These are phyloP conservation scores for Platycnemis pennipes DNA, from an alignment of 2,888 invertebrate species.

Conservation along the genomic window DNA sequence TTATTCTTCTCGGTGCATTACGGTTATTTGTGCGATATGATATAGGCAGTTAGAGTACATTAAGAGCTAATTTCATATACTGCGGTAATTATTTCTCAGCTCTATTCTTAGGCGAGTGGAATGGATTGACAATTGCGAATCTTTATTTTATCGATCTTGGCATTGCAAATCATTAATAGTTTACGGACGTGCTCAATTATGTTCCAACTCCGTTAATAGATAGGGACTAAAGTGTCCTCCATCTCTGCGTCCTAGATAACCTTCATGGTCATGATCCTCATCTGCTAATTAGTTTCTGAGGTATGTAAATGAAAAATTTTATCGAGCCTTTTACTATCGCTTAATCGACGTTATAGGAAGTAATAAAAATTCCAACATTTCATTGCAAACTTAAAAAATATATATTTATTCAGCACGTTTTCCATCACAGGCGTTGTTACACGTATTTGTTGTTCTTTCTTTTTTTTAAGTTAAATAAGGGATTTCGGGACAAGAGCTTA, in stretches of 20 bases:
- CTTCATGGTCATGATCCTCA: background rate
- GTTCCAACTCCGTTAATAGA: background rate
- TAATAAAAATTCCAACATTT: background rate
- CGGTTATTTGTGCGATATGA: too few species aligned
- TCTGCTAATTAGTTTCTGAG: background rate
- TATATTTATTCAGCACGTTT: conserved; percentile 65
- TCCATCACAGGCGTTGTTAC: conserved; percentile 66
- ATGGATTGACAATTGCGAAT: too few species aligned
- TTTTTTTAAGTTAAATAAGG: conserved; percentile 50
- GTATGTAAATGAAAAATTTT: background rate
- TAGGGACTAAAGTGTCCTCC: background rate
- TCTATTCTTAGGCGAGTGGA: too few species aligned
- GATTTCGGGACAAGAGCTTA: background rate
- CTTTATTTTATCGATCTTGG: background rate
- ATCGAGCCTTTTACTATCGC: background rate
- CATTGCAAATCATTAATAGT: background rate
- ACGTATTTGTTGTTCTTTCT: conserved; percentile 47
- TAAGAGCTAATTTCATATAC: too few species aligned
- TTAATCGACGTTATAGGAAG: background rate
- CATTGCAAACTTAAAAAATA: conserved; percentile 68
- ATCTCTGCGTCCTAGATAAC: background rate
- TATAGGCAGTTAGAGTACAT: too few species aligned
- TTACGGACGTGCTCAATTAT: background rate
- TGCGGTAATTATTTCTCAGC: too few species aligned
- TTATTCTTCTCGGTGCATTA: too few species aligned